Evolutionary conservation across 1,140 invertebrate genomes (phyloP).

Genomic region (Chlorops oryzae): DNA sequence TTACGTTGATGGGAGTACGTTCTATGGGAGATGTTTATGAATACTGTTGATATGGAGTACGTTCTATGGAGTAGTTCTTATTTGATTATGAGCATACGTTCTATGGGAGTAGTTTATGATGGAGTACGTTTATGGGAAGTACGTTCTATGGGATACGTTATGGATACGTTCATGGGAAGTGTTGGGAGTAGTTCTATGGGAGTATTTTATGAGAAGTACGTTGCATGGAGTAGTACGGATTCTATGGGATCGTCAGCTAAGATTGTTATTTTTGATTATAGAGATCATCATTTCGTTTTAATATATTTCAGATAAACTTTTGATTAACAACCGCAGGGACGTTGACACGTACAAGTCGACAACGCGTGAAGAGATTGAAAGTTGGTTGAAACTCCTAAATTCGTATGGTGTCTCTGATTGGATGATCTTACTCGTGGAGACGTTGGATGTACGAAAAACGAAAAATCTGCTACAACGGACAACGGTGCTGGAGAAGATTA

Average conservation of each 20-base stretch:
- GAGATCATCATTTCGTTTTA: background rate
- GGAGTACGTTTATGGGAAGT: no score
- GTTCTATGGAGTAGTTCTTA: no score
- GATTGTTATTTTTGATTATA: background rate
- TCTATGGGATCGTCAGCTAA: background rate
- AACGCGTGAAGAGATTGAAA: conserved; percentile 80
- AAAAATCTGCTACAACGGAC: conserved; percentile 89
- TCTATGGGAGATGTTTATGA: no score
- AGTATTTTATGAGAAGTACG: no score
- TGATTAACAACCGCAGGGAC: conserved; percentile 62
- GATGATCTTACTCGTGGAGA: conserved; percentile 90
- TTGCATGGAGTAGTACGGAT: no score
- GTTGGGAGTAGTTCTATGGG: no score
- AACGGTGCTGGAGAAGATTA: conserved; percentile 90
- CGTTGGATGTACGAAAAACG: conserved; percentile 81
- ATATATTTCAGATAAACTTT: background rate
- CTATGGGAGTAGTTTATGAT: no score
- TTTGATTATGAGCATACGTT: no score
- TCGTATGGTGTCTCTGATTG: conserved; percentile 77
- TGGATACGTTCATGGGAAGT: no score
- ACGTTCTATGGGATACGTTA: no score
- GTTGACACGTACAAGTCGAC: conserved; percentile 81
- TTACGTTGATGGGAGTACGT: no score
- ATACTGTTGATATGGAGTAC: no score
- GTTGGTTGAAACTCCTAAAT: conserved; percentile 75